Base-by-base conservation (phyloP, 2,888 invertebrate genomes). In the Orthosia incerta region DNA sequence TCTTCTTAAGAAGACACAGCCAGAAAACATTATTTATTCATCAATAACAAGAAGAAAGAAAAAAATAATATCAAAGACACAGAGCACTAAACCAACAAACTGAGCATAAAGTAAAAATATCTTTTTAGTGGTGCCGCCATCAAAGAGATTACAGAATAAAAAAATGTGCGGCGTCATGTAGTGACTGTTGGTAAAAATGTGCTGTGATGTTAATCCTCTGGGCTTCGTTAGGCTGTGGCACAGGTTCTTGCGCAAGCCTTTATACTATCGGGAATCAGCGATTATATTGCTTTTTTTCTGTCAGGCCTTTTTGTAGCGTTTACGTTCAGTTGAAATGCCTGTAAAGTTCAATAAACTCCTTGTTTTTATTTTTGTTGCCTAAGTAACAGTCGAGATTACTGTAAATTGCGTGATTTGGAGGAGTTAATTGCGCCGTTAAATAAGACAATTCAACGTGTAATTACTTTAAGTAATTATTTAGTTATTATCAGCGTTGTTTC, bases 81-180 rank as follows among this genome's bases (percentile, higher is more conserved):
- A 72, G 57, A 60, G 60, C 67, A 74, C 60, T 77, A 69, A 83
- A 71, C 75, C 65, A 84, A 79, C 67, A 80, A 83, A 76, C 65
- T 62, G 55, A 70, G 61, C 71, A 74, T 82, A 72, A 73, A 67
- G 63, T 76, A 81, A 83, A 86, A 86, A 86, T 86, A 85, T 76
- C 86, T 82, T 88, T 81, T 86, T 88, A 62, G 67, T 85, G 79
- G 80, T 84, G 83, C 85, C 77, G 84, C 87, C 91, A 90, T 90
- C 90, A 91, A 88, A 89, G 88, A 89, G 91, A 91, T 91, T 89
- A 89, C 86, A 53, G 78, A 76, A 70, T 51, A 75, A 76, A 85
- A 76, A 78, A 69, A 84, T 79, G 74, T 83, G 80, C 82, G 53
- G 60, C 76, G 83, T 87, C 87, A 87, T 83, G 76, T 77, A 66